Base-by-base conservation (phyloP, 2,797 vertebrate genomes). In the Ctenopoma kingsleyae region DNA sequence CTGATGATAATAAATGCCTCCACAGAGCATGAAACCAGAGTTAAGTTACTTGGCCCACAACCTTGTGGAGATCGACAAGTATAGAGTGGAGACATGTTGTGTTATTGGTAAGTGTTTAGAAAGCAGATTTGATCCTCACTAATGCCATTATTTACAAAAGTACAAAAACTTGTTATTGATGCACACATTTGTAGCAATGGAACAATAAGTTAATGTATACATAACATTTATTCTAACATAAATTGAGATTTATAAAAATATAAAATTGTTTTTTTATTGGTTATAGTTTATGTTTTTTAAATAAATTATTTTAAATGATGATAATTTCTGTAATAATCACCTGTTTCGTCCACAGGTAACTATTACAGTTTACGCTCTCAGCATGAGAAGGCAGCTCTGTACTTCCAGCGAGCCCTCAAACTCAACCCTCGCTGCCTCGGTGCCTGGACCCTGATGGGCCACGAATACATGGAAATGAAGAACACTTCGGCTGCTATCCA, bases 381-480 rank as follows among this genome's bases (percentile, higher is more conserved):
- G 83, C 98, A 99, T 78, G 98, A 99, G 90, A 99, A 99, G 86
- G 98, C 98, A 58, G 98, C 98, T 0, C 91, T 99, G 30, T 99
- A 99, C 94, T 99, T 99, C 86, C 98, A 99, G 93, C 95, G 98
- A 44, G 98, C 98, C 11, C 94, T 99, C 76, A 99, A 99, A 78
- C 92, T 99, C 74, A 99, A 99, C 85, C 98, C 98, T 36, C 96
- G 98, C 49, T 99, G 98, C 81, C 95, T 99, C 22, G 98, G 98
- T 30, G 98, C 98, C 69, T 99, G 98, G 98, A 99, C 98, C 0
- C 95, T 99, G 36, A 99, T 99, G 98, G 98, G 98, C 38, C 98
- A 99, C 2, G 98, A 99, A 68, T 99, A 99, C 87, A 99, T 99
- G 98, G 98, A 99, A 88, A 99, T 99, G 98, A 99, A 99, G 89